A percentile compares a stretch with the other conserved stretches of the same genome.
Evolutionary conservation across 2,888 invertebrate genomes (phyloP).

Genomic region (Scaptomyza flava): DNA sequence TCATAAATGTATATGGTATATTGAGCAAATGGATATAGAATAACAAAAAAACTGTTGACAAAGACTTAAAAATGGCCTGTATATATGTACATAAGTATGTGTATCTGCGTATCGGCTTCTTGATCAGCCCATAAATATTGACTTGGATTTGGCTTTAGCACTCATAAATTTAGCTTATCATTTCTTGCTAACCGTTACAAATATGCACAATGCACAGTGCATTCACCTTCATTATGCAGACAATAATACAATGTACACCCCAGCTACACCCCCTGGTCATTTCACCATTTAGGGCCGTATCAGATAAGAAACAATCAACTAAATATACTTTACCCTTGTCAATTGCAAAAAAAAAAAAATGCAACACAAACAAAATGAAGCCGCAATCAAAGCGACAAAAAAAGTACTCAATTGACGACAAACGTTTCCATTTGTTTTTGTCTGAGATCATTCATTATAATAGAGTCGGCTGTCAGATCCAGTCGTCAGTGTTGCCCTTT

Average conservation of each 20-base stretch:
- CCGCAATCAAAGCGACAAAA: conserved; percentile 17
- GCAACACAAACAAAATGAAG: conserved; percentile 8
- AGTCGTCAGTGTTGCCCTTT: neutral
- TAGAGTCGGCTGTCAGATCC: conserved; percentile 56
- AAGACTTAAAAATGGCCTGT: conserved; percentile 36
- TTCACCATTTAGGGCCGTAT: conserved; percentile 7
- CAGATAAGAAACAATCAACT: conserved; percentile 49
- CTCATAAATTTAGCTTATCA: conserved; percentile 17
- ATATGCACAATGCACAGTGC: conserved; percentile 30
- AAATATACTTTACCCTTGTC: conserved; percentile 1
- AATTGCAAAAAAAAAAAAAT: conserved; percentile 12
- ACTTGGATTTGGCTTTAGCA: neutral
- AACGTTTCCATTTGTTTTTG: conserved; percentile 55
- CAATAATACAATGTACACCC: neutral
- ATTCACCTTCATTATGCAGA: conserved; percentile 51
- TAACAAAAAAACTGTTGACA: conserved; percentile 23
- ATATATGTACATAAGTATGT: neutral
- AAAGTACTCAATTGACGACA: conserved; percentile 65
- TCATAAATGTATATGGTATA: conserved; percentile 1
- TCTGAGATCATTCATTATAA: conserved; percentile 73
- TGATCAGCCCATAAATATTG: conserved; percentile 23
- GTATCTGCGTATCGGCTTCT: conserved; percentile 41
- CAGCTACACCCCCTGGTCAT: neutral
- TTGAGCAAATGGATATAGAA: neutral
- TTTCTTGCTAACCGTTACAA: neutral